phyloP scores from a whole-genome alignment of 2,797 vertebrate genomes.

The Sebastes trivittatus region DNA sequence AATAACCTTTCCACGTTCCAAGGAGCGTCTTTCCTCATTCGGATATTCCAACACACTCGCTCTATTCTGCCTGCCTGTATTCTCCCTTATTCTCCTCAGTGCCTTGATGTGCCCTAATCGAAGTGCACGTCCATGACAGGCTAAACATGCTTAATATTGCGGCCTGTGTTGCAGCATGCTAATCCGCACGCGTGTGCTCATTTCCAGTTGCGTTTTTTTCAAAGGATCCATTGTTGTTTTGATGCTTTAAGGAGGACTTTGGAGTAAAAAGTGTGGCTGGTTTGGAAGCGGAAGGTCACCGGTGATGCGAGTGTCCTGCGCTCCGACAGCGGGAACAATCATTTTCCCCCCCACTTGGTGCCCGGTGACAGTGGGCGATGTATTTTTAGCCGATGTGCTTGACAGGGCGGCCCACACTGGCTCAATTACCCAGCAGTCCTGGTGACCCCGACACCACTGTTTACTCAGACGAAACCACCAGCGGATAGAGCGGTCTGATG shows the following conservation, averaged over 20 bases:
- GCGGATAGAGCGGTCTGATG: constrained; percentile 84
- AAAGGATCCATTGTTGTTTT: constrained; percentile 56
- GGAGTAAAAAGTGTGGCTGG: constrained; percentile 77
- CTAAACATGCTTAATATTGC: constrained; percentile 69
- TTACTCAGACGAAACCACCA: constrained; percentile 88
- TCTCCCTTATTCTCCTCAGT: constrained; percentile 67
- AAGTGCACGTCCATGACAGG: constrained; percentile 70
- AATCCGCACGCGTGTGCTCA: constrained; percentile 39
- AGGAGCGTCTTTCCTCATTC: constrained; percentile 75
- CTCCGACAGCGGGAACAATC: constrained; percentile 85
- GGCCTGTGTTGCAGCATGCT: constrained; percentile 47
- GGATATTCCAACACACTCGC: constrained; percentile 60
- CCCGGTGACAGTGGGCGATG: constrained; percentile 88
- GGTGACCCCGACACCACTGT: constrained; percentile 88
- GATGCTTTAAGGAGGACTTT: constrained; percentile 13
- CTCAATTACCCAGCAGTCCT: constrained; percentile 90
- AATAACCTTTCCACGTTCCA: constrained; percentile 96
- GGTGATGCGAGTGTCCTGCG: constrained; percentile 84
- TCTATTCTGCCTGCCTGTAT: constrained; percentile 58
- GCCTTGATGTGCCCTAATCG: constrained; percentile 71
- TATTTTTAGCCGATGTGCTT: constrained; percentile 89
- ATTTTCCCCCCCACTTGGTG: constrained; percentile 89
- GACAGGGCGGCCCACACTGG: constrained; percentile 86
- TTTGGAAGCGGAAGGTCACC: constrained; percentile 92
- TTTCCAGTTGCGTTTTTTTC: constrained; percentile 32